Evolutionary conservation across 1,140 invertebrate genomes (phyloP).

Genomic region (Pararge aegeria): DNA sequence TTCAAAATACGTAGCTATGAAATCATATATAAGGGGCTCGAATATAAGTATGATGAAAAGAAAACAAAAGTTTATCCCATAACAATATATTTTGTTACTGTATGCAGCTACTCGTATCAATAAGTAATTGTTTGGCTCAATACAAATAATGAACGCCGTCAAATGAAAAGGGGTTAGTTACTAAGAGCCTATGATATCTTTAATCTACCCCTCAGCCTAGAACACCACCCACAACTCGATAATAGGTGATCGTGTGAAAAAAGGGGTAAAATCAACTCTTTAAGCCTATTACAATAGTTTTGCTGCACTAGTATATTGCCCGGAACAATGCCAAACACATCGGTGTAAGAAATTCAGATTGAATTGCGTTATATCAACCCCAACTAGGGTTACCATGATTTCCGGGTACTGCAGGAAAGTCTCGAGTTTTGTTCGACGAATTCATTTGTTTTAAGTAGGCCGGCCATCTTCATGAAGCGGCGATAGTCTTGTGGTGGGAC

Average conservation of each 20-base stretch:
- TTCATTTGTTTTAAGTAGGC: too few relatives aligned
- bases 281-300: slow-evolving; percentile 14
- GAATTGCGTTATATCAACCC: slow-evolving; percentile 12
- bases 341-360: slow-evolving; percentile 11
- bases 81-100: too few relatives aligned
- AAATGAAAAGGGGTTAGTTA: neutral
- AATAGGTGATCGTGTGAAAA: slow-evolving; percentile 13
- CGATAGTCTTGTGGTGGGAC: too few relatives aligned
- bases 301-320: slow-evolving; percentile 3
- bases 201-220: neutral
- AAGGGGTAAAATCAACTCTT: slow-evolving; percentile 11
- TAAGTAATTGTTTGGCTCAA: neutral
- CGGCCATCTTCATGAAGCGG: too few relatives aligned
- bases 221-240: neutral
- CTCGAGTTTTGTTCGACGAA: too few relatives aligned
- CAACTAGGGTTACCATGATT: slow-evolving; percentile 1
- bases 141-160: neutral
- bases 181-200: neutral
- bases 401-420: neutral
- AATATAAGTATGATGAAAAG: too few relatives aligned
- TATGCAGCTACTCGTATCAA: too few relatives aligned
- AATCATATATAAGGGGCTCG: too few relatives aligned
- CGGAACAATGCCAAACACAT: slow-evolving; percentile 12
- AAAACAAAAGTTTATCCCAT: too few relatives aligned
- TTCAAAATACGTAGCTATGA: too few relatives aligned